These are phyloP conservation scores for Megaceryle torquata DNA, from an alignment of 2,113 vertebrate species.

Conservation along the genomic window DNA sequence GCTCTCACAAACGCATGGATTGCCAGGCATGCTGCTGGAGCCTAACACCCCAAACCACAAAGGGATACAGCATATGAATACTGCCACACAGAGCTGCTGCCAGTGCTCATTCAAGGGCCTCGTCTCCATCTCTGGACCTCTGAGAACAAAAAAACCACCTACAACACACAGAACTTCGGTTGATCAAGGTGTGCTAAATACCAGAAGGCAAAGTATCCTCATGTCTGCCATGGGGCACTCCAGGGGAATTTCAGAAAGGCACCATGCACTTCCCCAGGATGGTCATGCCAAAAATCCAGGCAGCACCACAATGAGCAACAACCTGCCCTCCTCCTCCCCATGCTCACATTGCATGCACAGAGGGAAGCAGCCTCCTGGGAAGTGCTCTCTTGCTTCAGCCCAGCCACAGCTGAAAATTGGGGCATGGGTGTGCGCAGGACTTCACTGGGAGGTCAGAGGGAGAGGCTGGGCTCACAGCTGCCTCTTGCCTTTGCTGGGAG, in stretches of 20 bases:
- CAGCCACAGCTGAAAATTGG: background rate
- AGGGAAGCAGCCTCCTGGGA: background rate
- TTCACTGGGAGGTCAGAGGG: background rate
- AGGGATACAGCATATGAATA: background rate
- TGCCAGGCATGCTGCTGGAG: background rate
- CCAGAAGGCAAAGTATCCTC: background rate
- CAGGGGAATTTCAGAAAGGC: background rate
- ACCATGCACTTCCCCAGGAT: background rate
- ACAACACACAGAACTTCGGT: background rate
- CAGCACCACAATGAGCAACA: background rate
- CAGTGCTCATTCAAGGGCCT: rapidly evolving
- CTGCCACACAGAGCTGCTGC: background rate
- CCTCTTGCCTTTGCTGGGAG: background rate
- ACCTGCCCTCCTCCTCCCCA: background rate
- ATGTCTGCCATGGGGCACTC: rapidly evolving
- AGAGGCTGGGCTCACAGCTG: background rate
- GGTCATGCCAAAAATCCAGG: background rate
- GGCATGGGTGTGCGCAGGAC: rapidly evolving
- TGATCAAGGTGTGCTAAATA: rapidly evolving
- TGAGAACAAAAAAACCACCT: background rate
- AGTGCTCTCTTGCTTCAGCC: background rate
- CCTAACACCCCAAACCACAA: background rate
- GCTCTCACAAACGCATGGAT: rapidly evolving
- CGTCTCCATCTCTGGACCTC: background rate
- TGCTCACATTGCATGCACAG: background rate